Conservation (phyloP, 1,140 invertebrate species). For the Tenebrio molitor region DNA sequence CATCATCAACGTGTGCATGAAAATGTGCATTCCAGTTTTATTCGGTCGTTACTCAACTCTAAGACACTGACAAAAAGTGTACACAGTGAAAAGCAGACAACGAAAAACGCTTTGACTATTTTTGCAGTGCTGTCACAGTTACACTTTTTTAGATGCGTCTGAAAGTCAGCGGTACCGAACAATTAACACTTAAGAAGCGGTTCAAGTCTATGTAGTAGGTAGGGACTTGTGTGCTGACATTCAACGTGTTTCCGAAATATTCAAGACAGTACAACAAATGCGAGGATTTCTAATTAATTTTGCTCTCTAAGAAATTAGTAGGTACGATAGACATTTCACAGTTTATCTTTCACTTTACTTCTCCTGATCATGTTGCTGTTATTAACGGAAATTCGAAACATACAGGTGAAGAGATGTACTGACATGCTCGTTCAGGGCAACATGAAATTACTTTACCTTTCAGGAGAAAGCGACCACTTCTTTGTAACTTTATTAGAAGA, state of each 20-base stretch:
- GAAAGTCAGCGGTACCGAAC: too few species aligned
- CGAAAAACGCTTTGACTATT: too few species aligned
- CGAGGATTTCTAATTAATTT: slow-evolving; percentile 12
- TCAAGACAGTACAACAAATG: slow-evolving; percentile 23
- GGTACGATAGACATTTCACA: neutral
- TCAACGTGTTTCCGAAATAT: neutral
- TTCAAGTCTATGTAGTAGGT: neutral
- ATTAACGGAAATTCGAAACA: slow-evolving; percentile 1
- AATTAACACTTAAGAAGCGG: too few species aligned
- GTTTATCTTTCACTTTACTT: slow-evolving; percentile 1
- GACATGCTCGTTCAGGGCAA: slow-evolving; percentile 41
- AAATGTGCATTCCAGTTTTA: slow-evolving; percentile 25
- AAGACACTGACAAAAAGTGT: too few species aligned
- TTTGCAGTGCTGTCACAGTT: too few species aligned
- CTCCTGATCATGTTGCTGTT: slow-evolving; percentile 35
- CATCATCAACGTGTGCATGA: slow-evolving; percentile 12
- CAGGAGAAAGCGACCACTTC: slow-evolving; percentile 62
- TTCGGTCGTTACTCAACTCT: too few species aligned
- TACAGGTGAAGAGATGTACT: slow-evolving; percentile 9
- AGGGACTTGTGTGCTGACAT: slow-evolving; percentile 7
- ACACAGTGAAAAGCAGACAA: too few species aligned
- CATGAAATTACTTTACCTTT: slow-evolving; percentile 60
- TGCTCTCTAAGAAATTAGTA: slow-evolving; percentile 23
- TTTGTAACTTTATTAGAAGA: slow-evolving; percentile 58
- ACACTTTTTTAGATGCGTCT: too few species aligned